phyloP scores from a whole-genome alignment of 2,797 vertebrate species.

The Lithobates pipiens region DNA sequence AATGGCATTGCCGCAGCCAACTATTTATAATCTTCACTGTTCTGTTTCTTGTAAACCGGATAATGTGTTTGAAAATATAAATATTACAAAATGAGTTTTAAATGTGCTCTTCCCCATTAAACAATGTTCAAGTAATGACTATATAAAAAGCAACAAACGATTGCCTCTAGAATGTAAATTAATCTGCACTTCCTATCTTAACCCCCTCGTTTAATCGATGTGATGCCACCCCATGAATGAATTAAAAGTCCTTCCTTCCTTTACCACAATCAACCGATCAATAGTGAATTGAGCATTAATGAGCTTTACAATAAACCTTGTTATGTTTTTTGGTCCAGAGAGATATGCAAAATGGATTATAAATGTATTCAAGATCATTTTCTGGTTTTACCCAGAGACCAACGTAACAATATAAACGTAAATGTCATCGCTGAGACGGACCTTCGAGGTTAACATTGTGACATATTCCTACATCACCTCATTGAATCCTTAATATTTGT shows the following conservation, averaged over 20 bases:
- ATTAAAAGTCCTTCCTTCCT: slow-evolving; percentile 31
- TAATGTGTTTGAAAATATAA: slow-evolving; percentile 37
- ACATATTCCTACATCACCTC: not conserved
- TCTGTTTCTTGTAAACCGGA: slow-evolving; percentile 28
- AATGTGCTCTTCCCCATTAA: slow-evolving; percentile 50
- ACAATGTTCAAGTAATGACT: slow-evolving; percentile 37
- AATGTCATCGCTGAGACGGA: not conserved
- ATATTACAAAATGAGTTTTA: slow-evolving; percentile 51
- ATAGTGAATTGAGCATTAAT: slow-evolving; percentile 48
- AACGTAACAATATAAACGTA: not conserved
- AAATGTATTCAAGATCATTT: slow-evolving; percentile 2
- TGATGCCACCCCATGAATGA: slow-evolving; percentile 33
- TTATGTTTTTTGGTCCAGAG: not conserved
- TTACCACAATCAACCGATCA: slow-evolving; percentile 35
- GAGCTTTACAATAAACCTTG: slow-evolving; percentile 3
- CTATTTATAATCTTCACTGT: slow-evolving; percentile 19
- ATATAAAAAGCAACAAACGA: slow-evolving; percentile 32
- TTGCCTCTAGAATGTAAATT: slow-evolving; percentile 10
- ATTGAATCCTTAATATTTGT: slow-evolving; percentile 31
- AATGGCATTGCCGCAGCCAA: not conserved
- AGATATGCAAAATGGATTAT: slow-evolving; percentile 3
- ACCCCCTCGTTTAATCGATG: slow-evolving; percentile 45
- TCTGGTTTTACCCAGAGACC: not conserved
- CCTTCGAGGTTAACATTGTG: slow-evolving; percentile 5
- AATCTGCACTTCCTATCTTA: slow-evolving; percentile 29